Percentiles rank a stretch among this genome's conserved stretches.
phyloP scores from a whole-genome alignment of 2,113 vertebrate genomes.

The Boulengerochromis microlepis region DNA sequence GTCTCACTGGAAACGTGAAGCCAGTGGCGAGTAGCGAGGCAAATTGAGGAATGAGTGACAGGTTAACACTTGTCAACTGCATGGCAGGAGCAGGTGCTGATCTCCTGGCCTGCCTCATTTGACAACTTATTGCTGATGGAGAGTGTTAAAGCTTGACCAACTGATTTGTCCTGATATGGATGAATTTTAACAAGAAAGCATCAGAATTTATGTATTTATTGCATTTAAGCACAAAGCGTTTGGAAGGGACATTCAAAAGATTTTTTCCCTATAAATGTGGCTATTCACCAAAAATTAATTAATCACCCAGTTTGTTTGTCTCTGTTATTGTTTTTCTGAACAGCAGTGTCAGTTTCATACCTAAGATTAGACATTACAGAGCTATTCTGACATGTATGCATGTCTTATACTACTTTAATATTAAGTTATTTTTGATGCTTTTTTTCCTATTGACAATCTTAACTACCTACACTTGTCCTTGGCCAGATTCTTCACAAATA shows the following conservation, averaged over 20 bases:
- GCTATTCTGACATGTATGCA: background rate
- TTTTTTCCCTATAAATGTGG: background rate
- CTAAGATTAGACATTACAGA: background rate
- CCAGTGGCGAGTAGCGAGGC: background rate
- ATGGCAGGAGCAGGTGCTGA: slow-evolving; percentile 48
- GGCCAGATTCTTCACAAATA: slow-evolving; percentile 21
- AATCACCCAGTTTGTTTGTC: background rate
- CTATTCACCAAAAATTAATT: background rate
- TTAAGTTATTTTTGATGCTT: background rate
- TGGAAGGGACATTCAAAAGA: background rate
- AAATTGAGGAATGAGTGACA: slow-evolving; percentile 45
- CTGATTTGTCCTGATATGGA: slow-evolving; percentile 17
- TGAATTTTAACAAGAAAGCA: slow-evolving; percentile 12
- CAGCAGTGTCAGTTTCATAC: background rate
- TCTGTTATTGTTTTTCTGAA: background rate
- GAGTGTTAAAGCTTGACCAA: slow-evolving; percentile 23
- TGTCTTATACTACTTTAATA: background rate
- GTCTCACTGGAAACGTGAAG: slow-evolving; percentile 5
- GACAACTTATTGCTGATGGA: slow-evolving; percentile 32
- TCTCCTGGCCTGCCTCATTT: slow-evolving; percentile 43
- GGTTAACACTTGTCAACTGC: slow-evolving; percentile 28
- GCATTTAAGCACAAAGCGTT: background rate
- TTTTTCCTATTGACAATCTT: background rate
- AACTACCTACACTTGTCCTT: slow-evolving; percentile 25
- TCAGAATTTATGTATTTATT: background rate